Percentiles rank a stretch among this genome's conserved stretches.
Conservation (phyloP, 2,888 invertebrate species). For the Epinotia bilunana region DNA sequence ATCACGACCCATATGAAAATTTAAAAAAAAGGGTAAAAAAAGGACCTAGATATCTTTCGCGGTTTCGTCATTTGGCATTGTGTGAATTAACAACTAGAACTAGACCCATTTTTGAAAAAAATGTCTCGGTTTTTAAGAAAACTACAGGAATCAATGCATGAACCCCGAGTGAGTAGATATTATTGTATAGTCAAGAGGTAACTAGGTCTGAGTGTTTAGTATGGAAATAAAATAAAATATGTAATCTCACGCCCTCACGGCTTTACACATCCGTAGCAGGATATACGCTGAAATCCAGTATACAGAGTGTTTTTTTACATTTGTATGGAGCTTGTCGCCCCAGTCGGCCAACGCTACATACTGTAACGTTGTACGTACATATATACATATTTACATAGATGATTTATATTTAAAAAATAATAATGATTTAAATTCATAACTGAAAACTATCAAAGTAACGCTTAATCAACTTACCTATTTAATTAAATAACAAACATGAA, state of each 20-base stretch:
- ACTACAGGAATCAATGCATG: conserved; percentile 11
- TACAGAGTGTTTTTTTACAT: too few relatives aligned
- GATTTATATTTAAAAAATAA: too few relatives aligned
- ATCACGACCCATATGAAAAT: neutral
- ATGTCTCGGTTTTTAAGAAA: neutral
- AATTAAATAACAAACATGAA: too few relatives aligned
- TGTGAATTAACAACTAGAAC: neutral
- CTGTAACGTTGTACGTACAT: too few relatives aligned
- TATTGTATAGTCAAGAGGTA: neutral
- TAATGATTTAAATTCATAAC: too few relatives aligned
- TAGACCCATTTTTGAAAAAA: neutral
- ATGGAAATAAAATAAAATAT: neutral
- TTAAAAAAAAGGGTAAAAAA: neutral
- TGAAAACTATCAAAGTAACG: too few relatives aligned
- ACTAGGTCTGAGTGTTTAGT: neutral
- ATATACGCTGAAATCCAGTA: neutral
- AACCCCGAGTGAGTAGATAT: conserved; percentile 16
- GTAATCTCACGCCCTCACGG: neutral
- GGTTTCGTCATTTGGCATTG: neutral
- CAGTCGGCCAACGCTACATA: too few relatives aligned
- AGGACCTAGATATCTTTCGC: neutral
- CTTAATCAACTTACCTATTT: too few relatives aligned
- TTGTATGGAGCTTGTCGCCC: too few relatives aligned
- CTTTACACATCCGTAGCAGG: neutral
- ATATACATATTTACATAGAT: too few relatives aligned